Conservation (phyloP, 2,888 invertebrate species). For the Drosophila nigricruria region DNA sequence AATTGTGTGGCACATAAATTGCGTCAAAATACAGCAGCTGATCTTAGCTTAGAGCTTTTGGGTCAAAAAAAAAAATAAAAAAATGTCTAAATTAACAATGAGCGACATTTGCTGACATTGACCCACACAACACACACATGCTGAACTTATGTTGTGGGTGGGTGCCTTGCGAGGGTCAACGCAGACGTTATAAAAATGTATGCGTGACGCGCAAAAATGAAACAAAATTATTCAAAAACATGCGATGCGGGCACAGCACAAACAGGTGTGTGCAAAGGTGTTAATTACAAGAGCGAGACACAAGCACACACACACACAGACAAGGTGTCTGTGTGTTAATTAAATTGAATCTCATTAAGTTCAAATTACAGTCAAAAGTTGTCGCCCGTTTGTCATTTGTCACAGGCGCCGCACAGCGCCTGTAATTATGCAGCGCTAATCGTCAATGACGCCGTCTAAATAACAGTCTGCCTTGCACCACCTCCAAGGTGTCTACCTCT, state of each 20-base stretch:
- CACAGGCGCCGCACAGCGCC: slow-evolving; percentile 58
- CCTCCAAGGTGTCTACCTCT: background rate
- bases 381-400: slow-evolving; percentile 48
- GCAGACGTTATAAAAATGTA: slow-evolving; percentile 40
- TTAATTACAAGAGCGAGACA: slow-evolving; percentile 41
- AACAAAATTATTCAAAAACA: slow-evolving; percentile 58
- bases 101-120: slow-evolving; percentile 65
- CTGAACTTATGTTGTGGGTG: slow-evolving; percentile 23
- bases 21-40: slow-evolving; percentile 19
- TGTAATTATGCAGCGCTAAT: slow-evolving; percentile 71
- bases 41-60: slow-evolving; percentile 44
- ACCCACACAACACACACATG: slow-evolving; percentile 49
- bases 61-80: slow-evolving; percentile 2
- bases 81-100: slow-evolving; percentile 75
- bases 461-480: background rate
- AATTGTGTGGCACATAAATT: slow-evolving; percentile 65
- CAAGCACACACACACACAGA: background rate
- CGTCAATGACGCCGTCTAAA: slow-evolving; percentile 18
- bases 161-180: slow-evolving; percentile 49
- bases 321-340: slow-evolving; percentile 49
- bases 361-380: slow-evolving; percentile 69
- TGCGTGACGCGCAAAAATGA: slow-evolving; percentile 36
- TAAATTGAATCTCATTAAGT: slow-evolving; percentile 78
- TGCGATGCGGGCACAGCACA: slow-evolving; percentile 15
- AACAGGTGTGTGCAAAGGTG: slow-evolving; percentile 39